Conservation (phyloP, 1,140 invertebrate genomes). For the Amyelois transitella region DNA sequence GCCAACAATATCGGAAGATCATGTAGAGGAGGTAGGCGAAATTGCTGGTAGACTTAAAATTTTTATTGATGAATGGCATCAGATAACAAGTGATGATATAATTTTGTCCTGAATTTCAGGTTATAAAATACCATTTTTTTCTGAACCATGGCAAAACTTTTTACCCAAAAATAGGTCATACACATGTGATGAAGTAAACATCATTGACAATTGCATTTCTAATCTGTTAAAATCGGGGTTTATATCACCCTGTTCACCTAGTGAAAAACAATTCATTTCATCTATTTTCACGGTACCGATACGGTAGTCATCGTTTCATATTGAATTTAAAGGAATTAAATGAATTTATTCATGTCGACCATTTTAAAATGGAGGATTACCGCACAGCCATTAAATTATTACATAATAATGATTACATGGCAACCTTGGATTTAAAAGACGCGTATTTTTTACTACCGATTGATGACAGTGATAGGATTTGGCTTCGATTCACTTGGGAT, state of each 20-base stretch:
- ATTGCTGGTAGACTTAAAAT: constrained; percentile 4
- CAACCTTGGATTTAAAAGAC: too few relatives aligned
- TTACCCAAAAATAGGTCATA: neutral
- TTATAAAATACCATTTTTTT: constrained; percentile 7
- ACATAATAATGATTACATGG: neutral
- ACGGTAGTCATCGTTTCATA: constrained; percentile 5
- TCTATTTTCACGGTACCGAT: constrained; percentile 7
- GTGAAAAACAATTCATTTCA: constrained; percentile 6
- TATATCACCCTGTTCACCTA: constrained; percentile 3
- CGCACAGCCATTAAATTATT: constrained; percentile 8
- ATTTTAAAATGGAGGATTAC: too few relatives aligned
- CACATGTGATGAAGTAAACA: neutral
- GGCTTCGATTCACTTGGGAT: constrained; percentile 3
- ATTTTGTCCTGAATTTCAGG: too few relatives aligned
- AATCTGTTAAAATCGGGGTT: constrained; percentile 1
- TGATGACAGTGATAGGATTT: neutral
- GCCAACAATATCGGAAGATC: neutral
- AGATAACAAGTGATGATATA: constrained; percentile 8
- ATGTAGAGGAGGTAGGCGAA: neutral
- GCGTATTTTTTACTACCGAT: too few relatives aligned
- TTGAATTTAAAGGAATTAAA: constrained; percentile 10
- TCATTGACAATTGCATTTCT: constrained; percentile 4
- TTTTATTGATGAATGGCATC: too few relatives aligned
- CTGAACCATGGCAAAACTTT: neutral
- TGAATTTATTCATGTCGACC: constrained; percentile 1